A percentile compares a stretch with the other conserved stretches of the same genome.
Conservation (phyloP, 2,113 vertebrate genomes). For the Dolichallabes microphthalmus region DNA sequence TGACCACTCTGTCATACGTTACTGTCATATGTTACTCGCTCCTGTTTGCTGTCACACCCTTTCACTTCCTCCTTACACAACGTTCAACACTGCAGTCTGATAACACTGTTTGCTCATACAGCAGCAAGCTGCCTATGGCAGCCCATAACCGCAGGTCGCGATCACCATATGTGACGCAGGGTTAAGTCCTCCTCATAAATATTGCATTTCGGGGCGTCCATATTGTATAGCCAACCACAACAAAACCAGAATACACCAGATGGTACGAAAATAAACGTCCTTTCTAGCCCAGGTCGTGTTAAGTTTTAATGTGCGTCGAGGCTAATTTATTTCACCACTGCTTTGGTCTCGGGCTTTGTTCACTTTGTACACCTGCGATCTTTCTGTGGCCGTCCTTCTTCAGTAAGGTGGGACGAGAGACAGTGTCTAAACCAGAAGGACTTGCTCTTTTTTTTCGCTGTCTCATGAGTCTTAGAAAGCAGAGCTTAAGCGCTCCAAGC, state of each 20-base stretch:
- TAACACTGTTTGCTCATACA: constrained; percentile 43
- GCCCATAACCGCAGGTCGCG: not conserved
- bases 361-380: not conserved
- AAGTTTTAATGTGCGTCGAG: not conserved
- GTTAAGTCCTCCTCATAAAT: not conserved
- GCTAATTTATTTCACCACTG: not conserved
- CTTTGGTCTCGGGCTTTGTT: not conserved
- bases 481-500: not conserved
- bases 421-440: not conserved
- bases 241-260: not conserved
- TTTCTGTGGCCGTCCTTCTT: not conserved
- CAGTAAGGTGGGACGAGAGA: not conserved
- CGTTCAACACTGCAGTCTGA: not conserved
- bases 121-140: not conserved
- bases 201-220: not conserved
- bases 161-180: not conserved
- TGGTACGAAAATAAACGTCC: not conserved
- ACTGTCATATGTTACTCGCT: constrained; percentile 1
- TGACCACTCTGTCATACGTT: constrained; percentile 30
- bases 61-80: constrained; percentile 37
- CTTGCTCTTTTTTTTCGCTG: not conserved
- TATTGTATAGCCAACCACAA: not conserved
- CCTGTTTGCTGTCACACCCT: constrained; percentile 46
- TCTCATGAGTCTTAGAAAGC: not conserved
- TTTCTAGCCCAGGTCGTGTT: not conserved